Evolutionary conservation across 2,888 invertebrate genomes (phyloP), one percentile per base, ranked within the genome.

Genomic region (Drosophila bunnanda): DNA sequence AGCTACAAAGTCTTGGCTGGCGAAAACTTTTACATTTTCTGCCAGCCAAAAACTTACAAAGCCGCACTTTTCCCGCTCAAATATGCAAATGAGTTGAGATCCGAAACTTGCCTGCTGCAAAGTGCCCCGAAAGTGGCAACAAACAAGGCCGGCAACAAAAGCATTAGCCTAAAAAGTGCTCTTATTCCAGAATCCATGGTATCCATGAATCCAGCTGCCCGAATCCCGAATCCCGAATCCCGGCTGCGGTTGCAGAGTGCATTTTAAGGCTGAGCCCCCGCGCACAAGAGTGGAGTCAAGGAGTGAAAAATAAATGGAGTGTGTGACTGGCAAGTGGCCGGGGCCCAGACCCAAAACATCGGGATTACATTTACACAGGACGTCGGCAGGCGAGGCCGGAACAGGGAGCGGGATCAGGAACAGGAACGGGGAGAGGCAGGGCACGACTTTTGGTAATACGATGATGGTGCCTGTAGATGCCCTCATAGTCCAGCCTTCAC

Each of bases 251-350:
- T 57, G 57, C 67, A 56, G 41, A 74, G 73, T 39, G 81, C 55
- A 73, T 79, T 69, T 44, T 55, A 59, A 52, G 65, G 60, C 72
- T 68, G 72, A 43, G 57, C 67, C 67, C 48, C 69, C 64, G 2
- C n/a, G 44, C 46, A 28, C 25, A 44, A 25, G 76, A 72, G 83
- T 80, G 74, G 50, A 76, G 64, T 57, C 68, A 74, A 81, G 87
- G 85, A 89, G 89, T 87, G 85, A 85, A 85, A 87, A 85, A 80
- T 89, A 85, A 85, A 89, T 85, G 85, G 85, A 87, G 88, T 85
- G 88, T 85, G 82, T 85, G 76, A 77, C 78, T 79, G 55, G 75
- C 55, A 60, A 66, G 70, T 62, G 53, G 54, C 32, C 43, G 20
- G 36, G n/a, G 52, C 65, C 43, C 73, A 52, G 64, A 62, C 66